Base-by-base conservation (phyloP, 2,113 vertebrate species). In the Leiothrix lutea region DNA sequence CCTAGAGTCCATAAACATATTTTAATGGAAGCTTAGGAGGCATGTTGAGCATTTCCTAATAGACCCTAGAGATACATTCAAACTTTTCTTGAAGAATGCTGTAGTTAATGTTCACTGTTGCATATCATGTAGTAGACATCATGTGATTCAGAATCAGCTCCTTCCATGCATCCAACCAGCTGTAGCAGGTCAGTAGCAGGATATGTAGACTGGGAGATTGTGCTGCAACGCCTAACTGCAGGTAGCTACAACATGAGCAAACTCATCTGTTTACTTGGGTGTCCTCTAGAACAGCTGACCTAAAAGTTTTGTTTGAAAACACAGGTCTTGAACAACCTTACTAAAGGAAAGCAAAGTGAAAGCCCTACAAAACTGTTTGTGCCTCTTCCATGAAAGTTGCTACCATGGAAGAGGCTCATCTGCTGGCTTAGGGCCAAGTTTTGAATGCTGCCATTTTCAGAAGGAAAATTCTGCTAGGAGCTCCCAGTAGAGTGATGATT, bases 21-120 rank as follows among this genome's bases (percentile, higher is more conserved):
- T 92, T 95, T 91, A 75, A 47, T 92, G 72, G 80, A 65, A 96
- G 57, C 58, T 92, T 94, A 89, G 77, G 29, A 94, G 29, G 29
- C 64, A 57, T 69, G 53, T 90, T 89, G 86, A 80, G 69, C 57
- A 80, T 92, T 94, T 87, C 57, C 65, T 93, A 75, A 81, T 44
- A 62, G 83, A 61, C 86, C 23, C 53, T 45, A 29, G 80, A 91
- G 86, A 79, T 87, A 38, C 12, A 69, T 74, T 93, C 88, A 72
- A 84, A 81, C 50, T 93, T 92, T 81, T 84, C 75, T 50, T 80
- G 74, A 91, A 72, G 35, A 82, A 62, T 0, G 1, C 42, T 86
- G 71, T 86, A 50, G 72, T 81, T 89, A 23, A 95, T 86, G 54
- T 88, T 96, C 54, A 60, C 12, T 90, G 38, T 60, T 93, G 64